phyloP scores from a whole-genome alignment of 2,113 vertebrate genomes.

The Chamaea fasciata region DNA sequence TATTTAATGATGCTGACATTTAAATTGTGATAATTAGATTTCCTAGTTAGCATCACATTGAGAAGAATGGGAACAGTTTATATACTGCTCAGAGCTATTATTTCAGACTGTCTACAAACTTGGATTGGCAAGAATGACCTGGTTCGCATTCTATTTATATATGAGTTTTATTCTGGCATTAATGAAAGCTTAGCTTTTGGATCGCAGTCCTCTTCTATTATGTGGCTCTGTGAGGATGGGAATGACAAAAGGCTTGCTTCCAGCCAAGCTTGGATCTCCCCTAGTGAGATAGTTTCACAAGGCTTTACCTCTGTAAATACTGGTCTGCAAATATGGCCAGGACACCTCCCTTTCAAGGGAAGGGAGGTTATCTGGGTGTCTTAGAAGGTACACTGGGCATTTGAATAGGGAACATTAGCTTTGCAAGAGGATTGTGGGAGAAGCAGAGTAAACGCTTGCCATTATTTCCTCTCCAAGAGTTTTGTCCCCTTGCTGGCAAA shows the following conservation, averaged over 20 bases:
- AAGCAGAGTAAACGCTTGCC: neutral
- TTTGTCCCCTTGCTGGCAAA: neutral
- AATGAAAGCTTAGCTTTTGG: slow-evolving; percentile 39
- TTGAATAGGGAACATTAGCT: neutral
- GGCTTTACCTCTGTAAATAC: neutral
- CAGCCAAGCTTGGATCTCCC: neutral
- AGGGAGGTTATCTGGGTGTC: neutral
- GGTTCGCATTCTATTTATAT: slow-evolving; percentile 45
- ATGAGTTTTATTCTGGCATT: slow-evolving; percentile 27
- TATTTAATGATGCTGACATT: slow-evolving; percentile 53
- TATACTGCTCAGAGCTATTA: slow-evolving; percentile 22
- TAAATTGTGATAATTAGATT: slow-evolving; percentile 39
- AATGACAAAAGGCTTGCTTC: slow-evolving; percentile 9
- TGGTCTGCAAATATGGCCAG: neutral
- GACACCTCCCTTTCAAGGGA: neutral
- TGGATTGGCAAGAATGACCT: slow-evolving; percentile 52
- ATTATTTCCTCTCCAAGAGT: neutral
- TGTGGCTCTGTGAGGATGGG: neutral
- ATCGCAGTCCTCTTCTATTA: slow-evolving; percentile 35
- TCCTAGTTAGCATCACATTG: slow-evolving; percentile 32
- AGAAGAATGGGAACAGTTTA: slow-evolving; percentile 42
- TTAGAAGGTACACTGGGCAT: neutral
- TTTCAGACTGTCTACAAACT: slow-evolving; percentile 57
- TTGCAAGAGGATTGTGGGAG: neutral
- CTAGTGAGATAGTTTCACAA: neutral